Base-by-base conservation (phyloP, 2,113 vertebrate genomes). In the Rhinopomastus cyanomelas region DNA sequence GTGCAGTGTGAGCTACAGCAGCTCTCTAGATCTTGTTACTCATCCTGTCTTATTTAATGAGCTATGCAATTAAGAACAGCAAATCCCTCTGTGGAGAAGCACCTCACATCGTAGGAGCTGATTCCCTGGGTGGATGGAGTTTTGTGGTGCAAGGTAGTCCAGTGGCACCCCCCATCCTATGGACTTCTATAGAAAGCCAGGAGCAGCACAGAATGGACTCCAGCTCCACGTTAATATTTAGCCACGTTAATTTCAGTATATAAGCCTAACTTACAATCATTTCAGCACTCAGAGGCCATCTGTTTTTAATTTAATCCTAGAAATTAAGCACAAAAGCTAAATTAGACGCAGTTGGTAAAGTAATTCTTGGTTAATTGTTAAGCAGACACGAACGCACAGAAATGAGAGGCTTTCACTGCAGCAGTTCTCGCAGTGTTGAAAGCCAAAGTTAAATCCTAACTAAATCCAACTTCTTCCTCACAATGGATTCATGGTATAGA, bases 241-340 rank as follows among this genome's bases (percentile, higher is more conserved):
- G 9, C 29, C 44, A 46, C 20, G 44, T 85, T 94, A 82, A 87
- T 94, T 95, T 95, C 81, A 86, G 86, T 92, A 68, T 72, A 78
- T 76, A 86, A 89, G 18, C 57, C 67, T 94, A 95, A 95, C 90
- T 94, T 94, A 94, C 60, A 8, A 75, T 93, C 37, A 90, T 88
- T 95, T 96, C 89, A 30, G 37, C 57, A 73, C 71, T 84, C 39
- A 81, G 57, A 53, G 66, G 9, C 77, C 94, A 95, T 94, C 94
- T 97, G 93, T 42, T 95, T 87, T 93, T 89, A 94, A 96, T 96
- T 96, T 94, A 93, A 90, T 95, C 49, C 60, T 89, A 92, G 84
- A 95, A 95, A 94, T 94, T 94, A 91, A 76, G 76, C 51, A 82
- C 61, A 95, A 93, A 94, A 91, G 51, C 85, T 94, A 93, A 96